Evolutionary conservation across 1,140 invertebrate genomes (phyloP), one percentile per base, ranked within the genome.

Genomic region (Drosophila willistoni): DNA sequence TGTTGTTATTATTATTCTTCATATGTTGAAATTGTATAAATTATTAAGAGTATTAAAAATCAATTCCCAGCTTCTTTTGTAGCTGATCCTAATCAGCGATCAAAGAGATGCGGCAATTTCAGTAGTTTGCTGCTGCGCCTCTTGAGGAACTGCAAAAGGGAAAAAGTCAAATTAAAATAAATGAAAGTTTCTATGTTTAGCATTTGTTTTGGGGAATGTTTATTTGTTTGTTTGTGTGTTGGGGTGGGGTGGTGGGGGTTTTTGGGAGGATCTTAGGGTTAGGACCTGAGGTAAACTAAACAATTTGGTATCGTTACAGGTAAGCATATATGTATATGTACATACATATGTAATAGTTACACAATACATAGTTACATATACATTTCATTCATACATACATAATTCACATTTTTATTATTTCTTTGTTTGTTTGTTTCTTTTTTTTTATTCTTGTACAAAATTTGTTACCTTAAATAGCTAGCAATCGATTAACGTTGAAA

Each of bases 121-220:
- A 81, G 68, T 4, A 81, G 19, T 41, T 85, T 90, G 9, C 72
- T 68, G 14, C 72, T 65, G 22, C 85, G 85, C 39, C 66, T 54
- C 68, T 89, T 87, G 44, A 87, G 70, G 67, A 89, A 80, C 83
- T 87, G 77, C 10, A 89, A 87, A 29, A 14, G 54, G 3, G 42
- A 4, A 12, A 42, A 19, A 61, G 2, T 55, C 3, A 33, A 74
- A 29, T 29, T 29, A 29, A 29, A 29, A 29, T 29, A 29, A 47
- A 10, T 51, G 2, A 68, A 66, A 61, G 10, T 51, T 47, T 47
- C 42, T 41, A 17, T 41, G 61, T 47, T 39, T 77, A 65, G 65
- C 66, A 78, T 65, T 81, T 63, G 41, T 64, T 64, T 54, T 69
- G 60, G 59, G 59, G 75, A 76, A 77, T 76, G 70, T 70, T 77